Evolutionary conservation across 2,888 invertebrate genomes (phyloP), one percentile per base, ranked within the genome.

Genomic region (Megaustenia siamemsis): DNA sequence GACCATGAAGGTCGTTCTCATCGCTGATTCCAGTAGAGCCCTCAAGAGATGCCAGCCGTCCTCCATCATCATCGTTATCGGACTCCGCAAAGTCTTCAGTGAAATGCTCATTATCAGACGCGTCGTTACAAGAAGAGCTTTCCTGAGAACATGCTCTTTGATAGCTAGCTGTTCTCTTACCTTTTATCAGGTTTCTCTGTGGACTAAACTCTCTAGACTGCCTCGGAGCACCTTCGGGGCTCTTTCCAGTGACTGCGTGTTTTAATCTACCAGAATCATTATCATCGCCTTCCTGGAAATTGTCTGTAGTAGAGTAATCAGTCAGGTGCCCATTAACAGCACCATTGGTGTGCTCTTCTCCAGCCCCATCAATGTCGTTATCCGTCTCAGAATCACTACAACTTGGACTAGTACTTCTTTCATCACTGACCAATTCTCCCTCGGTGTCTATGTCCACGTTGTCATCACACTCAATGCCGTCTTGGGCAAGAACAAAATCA

Each of bases 1-100:
- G 49, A 28, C 63, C 49, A 38, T 82, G 75, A 21, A 76, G 80
- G 21, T 80, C 73, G 4, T 35, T 28, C 35, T 21, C 49, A 1
- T 73, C 49, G 32, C 21, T 49, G 28, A n/a, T 28, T n/a, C 18
- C 45, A 3, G 18, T 18, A 18, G 2, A 8, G 35, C 49, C n/a
- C 3, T 73, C 45, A 2, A 28, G 28, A 73, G 5, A 45, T 28
- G 43, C 45, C 2, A 49, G 12, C 4, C 32, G 15, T 49, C 21
- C 18, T 32, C 32, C 18, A 49, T 49, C 49, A 3, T 6, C 28
- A 6, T 12, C 3, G 49, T 10, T 32, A 8, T 32, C 49, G 21
- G 49, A 45, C 6, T 73, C 32, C 3, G 0, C 18, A 49, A 49
- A 21, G 21, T 49, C 73, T 15, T 2, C 18, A 28, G 15, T 15